Base-by-base conservation (phyloP, 1,140 invertebrate genomes). In the Lysiphlebus fabarum region DNA sequence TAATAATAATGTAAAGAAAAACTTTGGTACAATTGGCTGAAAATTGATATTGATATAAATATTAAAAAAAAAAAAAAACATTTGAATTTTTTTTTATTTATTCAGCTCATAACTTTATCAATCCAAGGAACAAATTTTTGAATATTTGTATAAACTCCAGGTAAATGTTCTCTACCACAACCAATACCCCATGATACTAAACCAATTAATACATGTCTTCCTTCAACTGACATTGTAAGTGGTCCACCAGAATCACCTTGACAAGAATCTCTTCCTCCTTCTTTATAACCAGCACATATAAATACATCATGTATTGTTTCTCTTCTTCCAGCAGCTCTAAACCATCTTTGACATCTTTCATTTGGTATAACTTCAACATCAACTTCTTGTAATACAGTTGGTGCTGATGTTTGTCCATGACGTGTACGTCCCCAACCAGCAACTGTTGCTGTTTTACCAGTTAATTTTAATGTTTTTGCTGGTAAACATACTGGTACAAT, bases 291-390 rank as follows among this genome's bases (percentile, higher is more conserved):
- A 5, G 93, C 93, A 74, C 94, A 97, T 0, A 96, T 81, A 73
- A 97, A 96, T 1, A 95, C 93, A 65, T 96, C 91, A 62, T 93
- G 91, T 63, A 97, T 96, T 1, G 89, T 92, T 80, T 96, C 93
- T 42, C 91, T 80, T 53, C 93, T 81, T 7, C 93, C 93, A 0
- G 93, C 94, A 11, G 91, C 87, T 56, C 90, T 82, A 73, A 95
- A 96, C 94, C 93, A 95, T 42, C 88, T 76, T 75, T 96, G 93
- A 70, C 93, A 96, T 53, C 91, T 83, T 67, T 93, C 89, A 69
- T 95, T 95, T 2, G 91, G 87, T 59, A 96, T 91, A n/a, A 96
- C 77, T 62, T 80, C 77, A 14, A 80, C 77, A 41, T 78, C 76
- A 54, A 80, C 77, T 73, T 85, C 85, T 76, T 88, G 86, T 59